Percentiles rank a stretch among this genome's conserved stretches.
These are phyloP conservation scores for Orussus abietinus DNA, from an alignment of 1,140 invertebrate species.

Conservation along the genomic window DNA sequence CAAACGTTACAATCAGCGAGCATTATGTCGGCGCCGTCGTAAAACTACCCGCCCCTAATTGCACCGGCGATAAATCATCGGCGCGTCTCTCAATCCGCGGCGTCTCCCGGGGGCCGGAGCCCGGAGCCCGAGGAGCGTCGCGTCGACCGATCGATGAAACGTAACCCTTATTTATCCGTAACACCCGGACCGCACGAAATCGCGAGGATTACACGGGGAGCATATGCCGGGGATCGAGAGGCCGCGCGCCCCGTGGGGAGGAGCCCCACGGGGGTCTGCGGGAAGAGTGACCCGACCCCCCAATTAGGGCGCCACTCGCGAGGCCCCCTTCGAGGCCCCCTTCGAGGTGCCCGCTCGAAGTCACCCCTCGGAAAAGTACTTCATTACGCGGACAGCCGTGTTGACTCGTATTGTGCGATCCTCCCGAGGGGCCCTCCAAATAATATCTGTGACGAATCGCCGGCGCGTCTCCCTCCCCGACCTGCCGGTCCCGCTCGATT, in stretches of 20 bases:
- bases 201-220: conserved; percentile 42
- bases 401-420: conserved; percentile 53
- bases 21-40: too few species aligned
- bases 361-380: conserved; percentile 45
- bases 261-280: conserved; percentile 27
- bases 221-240: conserved; percentile 47
- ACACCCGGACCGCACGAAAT: conserved; percentile 42
- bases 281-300: conserved; percentile 46
- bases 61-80: conserved; percentile 43
- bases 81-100: conserved; percentile 41
- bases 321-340: conserved; percentile 27
- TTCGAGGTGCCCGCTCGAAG: conserved; percentile 20
- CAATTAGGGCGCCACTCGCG: conserved; percentile 39
- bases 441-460: conserved; percentile 56
- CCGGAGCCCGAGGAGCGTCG: conserved; percentile 1
- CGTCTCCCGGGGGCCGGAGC: not conserved
- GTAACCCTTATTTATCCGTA: conserved; percentile 52
- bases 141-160: conserved; percentile 28
- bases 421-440: conserved; percentile 37
- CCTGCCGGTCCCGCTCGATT: too few species aligned
- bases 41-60: conserved; percentile 37
- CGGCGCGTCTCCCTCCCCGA: conserved; percentile 26
- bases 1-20: too few species aligned
- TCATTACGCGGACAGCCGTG: conserved; percentile 56
- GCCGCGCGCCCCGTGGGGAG: conserved; percentile 18